A percentile compares a stretch with the other conserved stretches of the same genome.
Conservation (phyloP, 2,113 vertebrate genomes). For the Tragelaphus buxtoni region DNA sequence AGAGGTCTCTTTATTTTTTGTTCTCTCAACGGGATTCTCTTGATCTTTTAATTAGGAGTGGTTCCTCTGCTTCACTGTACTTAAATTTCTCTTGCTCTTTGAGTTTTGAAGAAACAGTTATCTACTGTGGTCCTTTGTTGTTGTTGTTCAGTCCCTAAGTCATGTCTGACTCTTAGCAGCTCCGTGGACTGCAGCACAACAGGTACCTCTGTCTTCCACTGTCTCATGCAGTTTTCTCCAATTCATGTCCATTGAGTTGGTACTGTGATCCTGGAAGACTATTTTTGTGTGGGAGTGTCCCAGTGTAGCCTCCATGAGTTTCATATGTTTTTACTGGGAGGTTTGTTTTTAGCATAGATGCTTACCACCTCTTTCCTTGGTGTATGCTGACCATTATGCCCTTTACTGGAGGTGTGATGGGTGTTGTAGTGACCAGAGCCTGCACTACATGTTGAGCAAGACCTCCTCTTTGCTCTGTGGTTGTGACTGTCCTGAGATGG, state of each 20-base stretch:
- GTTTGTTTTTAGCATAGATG: background rate
- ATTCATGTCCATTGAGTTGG: background rate
- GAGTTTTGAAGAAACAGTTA: background rate
- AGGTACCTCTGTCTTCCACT: background rate
- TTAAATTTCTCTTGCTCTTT: background rate
- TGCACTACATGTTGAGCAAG: background rate
- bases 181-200: background rate
- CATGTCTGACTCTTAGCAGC: background rate
- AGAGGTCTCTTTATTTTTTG: background rate
- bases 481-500: background rate
- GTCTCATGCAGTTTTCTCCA: background rate
- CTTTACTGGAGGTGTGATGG: background rate
- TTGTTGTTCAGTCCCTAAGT: background rate
- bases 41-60: background rate
- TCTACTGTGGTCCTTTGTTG: background rate
- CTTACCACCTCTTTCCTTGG: background rate
- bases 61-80: background rate
- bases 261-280: background rate
- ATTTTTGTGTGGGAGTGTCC: fast-evolving
- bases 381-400: background rate
- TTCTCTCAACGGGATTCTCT: background rate
- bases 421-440: background rate
- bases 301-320: background rate
- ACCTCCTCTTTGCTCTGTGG: background rate
- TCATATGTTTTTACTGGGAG: background rate